Percentiles rank a stretch among this genome's conserved stretches.
phyloP scores from a whole-genome alignment of 2,888 invertebrate genomes.

The Acrobeloides nanus region DNA sequence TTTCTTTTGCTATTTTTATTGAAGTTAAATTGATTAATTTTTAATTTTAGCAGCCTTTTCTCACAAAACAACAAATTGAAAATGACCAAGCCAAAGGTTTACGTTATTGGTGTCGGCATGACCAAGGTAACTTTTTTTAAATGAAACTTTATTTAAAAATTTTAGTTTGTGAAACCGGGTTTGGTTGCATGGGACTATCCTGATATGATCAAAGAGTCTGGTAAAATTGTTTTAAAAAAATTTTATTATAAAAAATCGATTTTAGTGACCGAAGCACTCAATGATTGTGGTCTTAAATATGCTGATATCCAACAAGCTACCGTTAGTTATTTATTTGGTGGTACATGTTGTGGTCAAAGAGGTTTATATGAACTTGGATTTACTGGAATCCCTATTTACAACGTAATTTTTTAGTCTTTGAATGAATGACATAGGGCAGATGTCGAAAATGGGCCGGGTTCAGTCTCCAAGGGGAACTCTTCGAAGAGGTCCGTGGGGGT shows the following conservation, averaged over 20 bases:
- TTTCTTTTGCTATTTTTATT: no score
- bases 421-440: background rate
- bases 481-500: no score
- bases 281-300: conserved; percentile 44
- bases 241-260: conserved; percentile 6
- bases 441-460: no score
- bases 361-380: conserved; percentile 57
- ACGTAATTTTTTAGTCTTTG: conserved; percentile 38
- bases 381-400: conserved; percentile 26
- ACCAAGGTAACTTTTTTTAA: conserved; percentile 29
- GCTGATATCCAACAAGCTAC: conserved; percentile 75
- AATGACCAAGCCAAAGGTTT: conserved; percentile 45
- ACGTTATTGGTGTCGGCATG: conserved; percentile 52
- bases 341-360: conserved; percentile 73
- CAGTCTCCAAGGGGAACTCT: no score
- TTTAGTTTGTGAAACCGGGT: conserved; percentile 79
- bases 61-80: no score
- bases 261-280: conserved; percentile 67
- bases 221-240: no score
- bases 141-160: background rate
- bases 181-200: conserved; percentile 74
- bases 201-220: conserved; percentile 83
- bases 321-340: conserved; percentile 55
- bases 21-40: no score
- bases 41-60: no score